phyloP scores from a whole-genome alignment of 2,888 invertebrate species.

The Allygus modestus region DNA sequence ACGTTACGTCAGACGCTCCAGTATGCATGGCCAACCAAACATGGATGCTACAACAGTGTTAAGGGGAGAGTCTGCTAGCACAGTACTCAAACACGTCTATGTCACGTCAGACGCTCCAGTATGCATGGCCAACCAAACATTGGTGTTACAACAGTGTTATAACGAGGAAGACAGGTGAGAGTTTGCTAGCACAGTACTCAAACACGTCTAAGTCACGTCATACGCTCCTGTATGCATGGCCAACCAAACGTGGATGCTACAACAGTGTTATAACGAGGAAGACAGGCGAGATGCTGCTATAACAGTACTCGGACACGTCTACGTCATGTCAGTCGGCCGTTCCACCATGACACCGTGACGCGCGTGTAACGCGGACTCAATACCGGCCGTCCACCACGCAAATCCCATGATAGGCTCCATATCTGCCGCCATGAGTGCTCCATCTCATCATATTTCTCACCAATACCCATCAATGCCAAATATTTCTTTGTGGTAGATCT shows the following conservation, averaged over 20 bases:
- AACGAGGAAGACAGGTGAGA: too few relatives aligned
- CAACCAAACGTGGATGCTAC: background rate
- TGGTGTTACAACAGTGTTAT: too few relatives aligned
- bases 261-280: background rate
- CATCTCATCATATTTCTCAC: constrained; percentile 24
- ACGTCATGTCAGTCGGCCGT: too few relatives aligned
- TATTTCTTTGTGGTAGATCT: background rate
- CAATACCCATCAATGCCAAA: constrained; percentile 10
- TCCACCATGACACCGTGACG: background rate
- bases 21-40: too few relatives aligned
- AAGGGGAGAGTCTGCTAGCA: too few relatives aligned
- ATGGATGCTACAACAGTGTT: too few relatives aligned
- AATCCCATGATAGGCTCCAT: background rate
- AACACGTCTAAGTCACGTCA: too few relatives aligned
- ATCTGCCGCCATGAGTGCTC: constrained; percentile 4
- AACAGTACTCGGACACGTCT: constrained; percentile 6
- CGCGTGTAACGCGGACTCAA: constrained; percentile 16
- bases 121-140: too few relatives aligned
- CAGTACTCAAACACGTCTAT: too few relatives aligned
- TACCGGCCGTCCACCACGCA: background rate
- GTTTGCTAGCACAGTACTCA: too few relatives aligned
- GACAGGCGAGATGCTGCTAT: background rate
- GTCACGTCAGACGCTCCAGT: too few relatives aligned
- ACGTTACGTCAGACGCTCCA: too few relatives aligned
- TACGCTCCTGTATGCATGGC: background rate